Conservation (phyloP, 2,797 vertebrate species). For the Mycteria americana region DNA sequence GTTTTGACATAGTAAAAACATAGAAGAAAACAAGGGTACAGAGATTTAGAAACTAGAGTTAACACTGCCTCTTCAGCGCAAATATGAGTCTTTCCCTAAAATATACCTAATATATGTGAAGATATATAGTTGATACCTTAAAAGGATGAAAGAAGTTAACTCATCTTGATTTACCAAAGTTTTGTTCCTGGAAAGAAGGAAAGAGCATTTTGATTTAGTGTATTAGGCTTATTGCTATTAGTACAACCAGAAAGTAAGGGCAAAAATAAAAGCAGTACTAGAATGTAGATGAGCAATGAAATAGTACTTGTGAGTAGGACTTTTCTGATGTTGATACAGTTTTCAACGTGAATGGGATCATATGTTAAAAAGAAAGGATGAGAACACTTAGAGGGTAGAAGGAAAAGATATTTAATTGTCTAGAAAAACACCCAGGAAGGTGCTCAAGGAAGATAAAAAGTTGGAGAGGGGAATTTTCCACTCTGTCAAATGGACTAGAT, state of each 20-base stretch:
- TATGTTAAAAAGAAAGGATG: background rate
- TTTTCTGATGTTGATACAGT: background rate
- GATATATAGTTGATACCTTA: background rate
- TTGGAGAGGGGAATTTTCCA: background rate
- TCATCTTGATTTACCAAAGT: background rate
- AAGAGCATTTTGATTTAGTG: background rate
- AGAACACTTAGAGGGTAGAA: background rate
- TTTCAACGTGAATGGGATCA: background rate
- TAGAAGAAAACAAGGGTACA: background rate
- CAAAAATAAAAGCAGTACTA: background rate
- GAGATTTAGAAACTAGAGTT: background rate
- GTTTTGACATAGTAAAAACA: background rate
- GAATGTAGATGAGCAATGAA: background rate
- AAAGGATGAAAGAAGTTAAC: background rate
- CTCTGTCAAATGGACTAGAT: background rate
- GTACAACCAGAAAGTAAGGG: background rate
- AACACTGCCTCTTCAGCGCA: background rate
- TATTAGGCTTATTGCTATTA: background rate
- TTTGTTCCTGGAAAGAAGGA: background rate
- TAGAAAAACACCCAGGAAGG: background rate
- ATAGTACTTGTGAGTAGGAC: background rate
- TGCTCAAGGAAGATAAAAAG: constrained; percentile 16
- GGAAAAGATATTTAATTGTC: background rate
- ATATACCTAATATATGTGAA: background rate
- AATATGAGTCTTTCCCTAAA: background rate